These are phyloP conservation scores for Eupelmus urozonus DNA, from an alignment of 2,888 invertebrate species.

Conservation along the genomic window DNA sequence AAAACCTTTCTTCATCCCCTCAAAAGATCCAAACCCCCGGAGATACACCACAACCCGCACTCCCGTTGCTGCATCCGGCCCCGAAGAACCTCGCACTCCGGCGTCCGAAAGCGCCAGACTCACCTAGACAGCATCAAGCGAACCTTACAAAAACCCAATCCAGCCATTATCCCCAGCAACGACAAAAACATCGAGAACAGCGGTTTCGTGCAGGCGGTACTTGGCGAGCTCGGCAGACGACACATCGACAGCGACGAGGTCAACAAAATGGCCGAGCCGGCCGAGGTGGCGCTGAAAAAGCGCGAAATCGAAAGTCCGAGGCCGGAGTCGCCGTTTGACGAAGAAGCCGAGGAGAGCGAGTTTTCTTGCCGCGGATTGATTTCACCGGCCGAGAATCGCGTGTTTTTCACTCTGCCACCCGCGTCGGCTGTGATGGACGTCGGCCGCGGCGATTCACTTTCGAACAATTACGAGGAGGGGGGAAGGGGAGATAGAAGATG, in stretches of 20 bases:
- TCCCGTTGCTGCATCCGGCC: not conserved
- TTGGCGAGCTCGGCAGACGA: conserved; percentile 5
- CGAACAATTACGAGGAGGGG: not conserved
- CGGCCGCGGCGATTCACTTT: conserved; percentile 20
- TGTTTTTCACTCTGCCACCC: conserved; percentile 9
- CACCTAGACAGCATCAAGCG: not conserved
- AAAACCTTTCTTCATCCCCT: not conserved
- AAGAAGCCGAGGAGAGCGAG: not conserved
- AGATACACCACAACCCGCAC: not conserved
- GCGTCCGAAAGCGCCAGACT: not conserved
- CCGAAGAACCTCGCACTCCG: not conserved
- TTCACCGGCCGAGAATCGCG: conserved; percentile 20
- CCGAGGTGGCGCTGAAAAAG: conserved; percentile 2
- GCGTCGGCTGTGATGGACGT: not conserved
- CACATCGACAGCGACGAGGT: not conserved
- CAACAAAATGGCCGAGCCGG: not conserved
- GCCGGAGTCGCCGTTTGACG: not conserved
- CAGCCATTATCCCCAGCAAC: too few species aligned
- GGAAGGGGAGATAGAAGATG: too few species aligned
- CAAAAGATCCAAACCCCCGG: not conserved
- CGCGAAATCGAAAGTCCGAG: conserved; percentile 29
- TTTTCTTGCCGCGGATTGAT: conserved; percentile 26
- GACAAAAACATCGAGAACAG: not conserved
- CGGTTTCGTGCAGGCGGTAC: not conserved
- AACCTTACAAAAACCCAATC: not conserved